Conservation (phyloP, 2,888 invertebrate species). For the Acrocyrtus sp. region DNA sequence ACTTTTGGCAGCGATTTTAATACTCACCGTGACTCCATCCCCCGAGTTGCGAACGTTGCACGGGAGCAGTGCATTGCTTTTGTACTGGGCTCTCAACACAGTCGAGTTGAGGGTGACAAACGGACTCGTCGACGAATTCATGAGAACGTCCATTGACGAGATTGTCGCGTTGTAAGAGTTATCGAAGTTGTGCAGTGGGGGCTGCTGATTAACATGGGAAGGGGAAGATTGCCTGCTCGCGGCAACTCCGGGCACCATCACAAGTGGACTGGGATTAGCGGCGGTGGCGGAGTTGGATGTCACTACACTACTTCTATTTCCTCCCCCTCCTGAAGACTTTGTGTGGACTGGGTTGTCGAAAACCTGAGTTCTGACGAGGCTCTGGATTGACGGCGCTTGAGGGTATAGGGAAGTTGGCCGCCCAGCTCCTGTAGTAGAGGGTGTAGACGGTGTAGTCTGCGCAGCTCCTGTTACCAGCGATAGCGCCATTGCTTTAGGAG, state of each 20-base stretch:
- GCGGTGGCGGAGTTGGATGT: constrained; percentile 4
- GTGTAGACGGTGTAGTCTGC: not conserved
- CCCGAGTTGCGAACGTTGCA: constrained; percentile 87
- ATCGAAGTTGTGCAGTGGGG: not conserved
- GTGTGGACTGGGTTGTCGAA: constrained; percentile 20
- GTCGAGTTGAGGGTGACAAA: constrained; percentile 87
- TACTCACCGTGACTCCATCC: constrained; percentile 81
- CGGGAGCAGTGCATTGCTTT: constrained; percentile 83
- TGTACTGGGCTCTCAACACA: constrained; percentile 83
- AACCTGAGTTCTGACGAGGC: constrained; percentile 26
- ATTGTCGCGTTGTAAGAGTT: constrained; percentile 49
- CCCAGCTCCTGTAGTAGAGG: not conserved
- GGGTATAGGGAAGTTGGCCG: not conserved
- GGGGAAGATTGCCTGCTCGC: no score
- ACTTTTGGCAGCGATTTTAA: not conserved
- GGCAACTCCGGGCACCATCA: not conserved
- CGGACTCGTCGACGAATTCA: constrained; percentile 58
- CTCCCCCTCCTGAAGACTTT: constrained; percentile 1
- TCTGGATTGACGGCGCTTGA: constrained; percentile 28
- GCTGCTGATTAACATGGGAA: constrained; percentile 19
- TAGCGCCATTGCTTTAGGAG: not conserved
- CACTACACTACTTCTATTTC: no score
- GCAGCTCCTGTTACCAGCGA: not conserved
- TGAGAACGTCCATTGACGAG: constrained; percentile 36
- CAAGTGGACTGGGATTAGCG: constrained; percentile 10